Percentiles rank a stretch among this genome's conserved stretches.
phyloP scores from a whole-genome alignment of 2,888 invertebrate genomes.

The Chrysodeixis includens region DNA sequence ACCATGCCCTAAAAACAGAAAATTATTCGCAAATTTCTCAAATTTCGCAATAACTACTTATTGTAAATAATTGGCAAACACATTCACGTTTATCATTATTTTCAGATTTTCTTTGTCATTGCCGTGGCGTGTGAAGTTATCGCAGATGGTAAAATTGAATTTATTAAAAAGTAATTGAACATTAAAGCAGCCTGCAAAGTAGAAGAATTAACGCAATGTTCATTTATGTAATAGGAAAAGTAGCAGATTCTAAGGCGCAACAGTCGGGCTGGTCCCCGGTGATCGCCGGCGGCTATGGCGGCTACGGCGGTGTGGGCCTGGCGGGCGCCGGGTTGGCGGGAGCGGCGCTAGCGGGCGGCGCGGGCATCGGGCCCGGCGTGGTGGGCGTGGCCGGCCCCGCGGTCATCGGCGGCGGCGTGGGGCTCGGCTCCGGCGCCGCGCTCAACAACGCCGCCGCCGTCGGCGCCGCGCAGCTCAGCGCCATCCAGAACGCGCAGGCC shows the following conservation, averaged over 20 bases:
- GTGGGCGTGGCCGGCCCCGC: constrained; percentile 58
- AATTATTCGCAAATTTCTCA: no score
- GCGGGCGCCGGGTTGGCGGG: constrained; percentile 43
- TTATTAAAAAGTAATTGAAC: background rate
- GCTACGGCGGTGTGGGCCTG: constrained; percentile 43
- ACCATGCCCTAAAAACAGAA: no score
- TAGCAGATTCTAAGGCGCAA: constrained; percentile 70
- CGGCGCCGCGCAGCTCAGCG: constrained; percentile 83
- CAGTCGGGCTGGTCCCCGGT: constrained; percentile 66
- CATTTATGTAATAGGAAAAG: constrained; percentile 52
- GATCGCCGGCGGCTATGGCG: constrained; percentile 38
- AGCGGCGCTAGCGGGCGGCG: constrained; percentile 44
- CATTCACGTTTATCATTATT: constrained; percentile 27
- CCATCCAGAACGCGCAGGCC: constrained; percentile 86
- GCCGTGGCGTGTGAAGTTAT: constrained; percentile 81
- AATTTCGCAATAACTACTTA: no score
- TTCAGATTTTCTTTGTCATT: constrained; percentile 85
- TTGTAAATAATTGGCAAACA: no score
- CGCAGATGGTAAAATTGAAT: constrained; percentile 74
- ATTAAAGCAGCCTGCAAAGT: no score
- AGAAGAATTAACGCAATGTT: background rate
- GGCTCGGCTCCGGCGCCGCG: constrained; percentile 72
- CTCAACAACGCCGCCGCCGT: constrained; percentile 82
- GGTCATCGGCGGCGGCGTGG: constrained; percentile 53
- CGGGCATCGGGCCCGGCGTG: constrained; percentile 40